Base-by-base conservation (phyloP, 2,888 invertebrate genomes). In the Pachycephus smyrnensis region DNA sequence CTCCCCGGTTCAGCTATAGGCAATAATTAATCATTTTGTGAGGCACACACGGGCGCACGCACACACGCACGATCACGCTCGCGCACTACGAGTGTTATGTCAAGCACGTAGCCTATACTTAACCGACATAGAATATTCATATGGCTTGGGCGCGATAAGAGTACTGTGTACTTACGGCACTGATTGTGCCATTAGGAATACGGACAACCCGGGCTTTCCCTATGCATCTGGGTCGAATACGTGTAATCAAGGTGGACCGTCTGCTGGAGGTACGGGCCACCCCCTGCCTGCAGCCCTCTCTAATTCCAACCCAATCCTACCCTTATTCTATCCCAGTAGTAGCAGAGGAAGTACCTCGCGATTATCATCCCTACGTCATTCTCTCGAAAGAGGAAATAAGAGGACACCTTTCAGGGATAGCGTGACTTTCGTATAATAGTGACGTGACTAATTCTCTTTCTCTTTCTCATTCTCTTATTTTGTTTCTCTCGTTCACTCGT, bases 1-100 rank as follows among this genome's bases (percentile, higher is more conserved):
- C 75, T 74, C 79, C 76, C 73, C 77, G 77, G 80, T 82, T 81
- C 83, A 80, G 78, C 84, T 85, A 87, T 87, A 86, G 88, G 83
- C 86, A 87, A 89, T 89, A 88, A 91, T 91, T 90, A 91, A 91
- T 91, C 90, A 90, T 87, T 87, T 86, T 81, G 82, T 78, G 83
- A 80, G 78, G 82, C 84, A 84, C 85, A 81, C 82, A 84, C 82
- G 69, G 75, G 36, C 36, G 68, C 15, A 73, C n/a, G 73, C 75
- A 80, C 73, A 73, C 76, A 73, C 76, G 71, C 69, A 55, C 32
- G 68, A 12, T 37, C 36, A 31, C 71, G 71, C 71, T 12, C 80
- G 76, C 75, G 78, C 79, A 79, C 55, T 69, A 78, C 73, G 79
- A 81, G 81, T 83, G 83, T 85, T 83, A 82, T 84, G 86, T 86